phyloP scores from a whole-genome alignment of 1,140 invertebrate species.

The Halyomorpha halys region DNA sequence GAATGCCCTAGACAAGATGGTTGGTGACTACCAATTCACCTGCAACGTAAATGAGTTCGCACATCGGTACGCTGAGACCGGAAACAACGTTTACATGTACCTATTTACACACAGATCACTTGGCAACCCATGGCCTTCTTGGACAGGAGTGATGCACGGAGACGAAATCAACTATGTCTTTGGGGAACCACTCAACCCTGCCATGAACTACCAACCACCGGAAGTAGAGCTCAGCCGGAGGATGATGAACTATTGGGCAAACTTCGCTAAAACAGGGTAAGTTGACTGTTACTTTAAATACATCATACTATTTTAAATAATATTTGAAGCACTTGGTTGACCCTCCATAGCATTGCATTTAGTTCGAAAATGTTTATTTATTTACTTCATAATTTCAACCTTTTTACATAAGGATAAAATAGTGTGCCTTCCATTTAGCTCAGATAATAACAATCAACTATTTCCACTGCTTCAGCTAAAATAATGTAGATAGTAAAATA shows the following conservation, averaged over 20 bases:
- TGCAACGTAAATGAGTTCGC: conserved; percentile 90
- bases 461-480: too few species aligned
- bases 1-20: conserved; percentile 80
- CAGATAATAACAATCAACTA: too few species aligned
- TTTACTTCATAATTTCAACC: too few species aligned
- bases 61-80: conserved; percentile 72
- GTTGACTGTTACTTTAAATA: conserved; percentile 31
- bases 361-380: too few species aligned
- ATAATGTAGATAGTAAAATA: too few species aligned
- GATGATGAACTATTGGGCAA: conserved; percentile 92
- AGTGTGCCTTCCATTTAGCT: too few species aligned
- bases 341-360: too few species aligned
- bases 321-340: too few species aligned
- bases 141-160: conserved; percentile 92
- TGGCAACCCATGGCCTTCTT: conserved; percentile 82
- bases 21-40: conserved; percentile 95
- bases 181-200: conserved; percentile 76
- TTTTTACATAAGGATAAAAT: too few species aligned
- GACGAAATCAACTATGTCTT: conserved; percentile 94
- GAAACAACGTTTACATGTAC: conserved; percentile 89
- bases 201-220: conserved; percentile 62
- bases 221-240: conserved; percentile 71
- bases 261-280: conserved; percentile 89
- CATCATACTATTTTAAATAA: too few species aligned
- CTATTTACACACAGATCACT: conserved; percentile 80